Conservation (phyloP, 2,888 invertebrate genomes). For the Athalia cordata region DNA sequence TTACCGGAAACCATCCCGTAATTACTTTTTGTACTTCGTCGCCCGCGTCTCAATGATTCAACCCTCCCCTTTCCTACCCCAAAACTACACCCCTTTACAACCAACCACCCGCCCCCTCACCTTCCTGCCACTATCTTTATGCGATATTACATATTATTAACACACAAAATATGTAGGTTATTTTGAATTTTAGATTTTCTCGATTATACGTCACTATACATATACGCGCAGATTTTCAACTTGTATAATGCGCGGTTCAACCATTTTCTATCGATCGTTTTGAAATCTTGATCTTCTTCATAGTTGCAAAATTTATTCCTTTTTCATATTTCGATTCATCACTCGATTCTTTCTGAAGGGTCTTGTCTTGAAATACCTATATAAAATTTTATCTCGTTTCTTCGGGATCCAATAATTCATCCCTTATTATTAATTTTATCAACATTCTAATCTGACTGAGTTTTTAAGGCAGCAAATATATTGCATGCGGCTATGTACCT, state of each 20-base stretch:
- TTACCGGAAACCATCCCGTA: slow-evolving; percentile 73
- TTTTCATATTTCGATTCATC: background rate
- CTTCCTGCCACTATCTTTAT: background rate
- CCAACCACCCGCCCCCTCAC: background rate
- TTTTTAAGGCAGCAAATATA: too few species aligned
- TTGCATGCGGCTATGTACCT: too few species aligned
- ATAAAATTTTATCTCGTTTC: background rate
- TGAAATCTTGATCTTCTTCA: too few species aligned
- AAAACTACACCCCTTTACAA: background rate
- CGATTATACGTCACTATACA: too few species aligned
- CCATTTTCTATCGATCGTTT: too few species aligned
- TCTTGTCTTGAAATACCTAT: background rate
- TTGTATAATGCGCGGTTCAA: too few species aligned
- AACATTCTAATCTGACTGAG: too few species aligned
- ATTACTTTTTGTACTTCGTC: slow-evolving; percentile 70
- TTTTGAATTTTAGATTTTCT: too few species aligned
- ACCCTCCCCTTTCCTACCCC: background rate
- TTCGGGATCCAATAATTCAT: slow-evolving; percentile 41
- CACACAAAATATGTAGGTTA: too few species aligned
- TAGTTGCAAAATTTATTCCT: background rate
- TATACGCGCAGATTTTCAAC: too few species aligned
- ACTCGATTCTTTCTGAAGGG: background rate
- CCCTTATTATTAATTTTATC: too few species aligned
- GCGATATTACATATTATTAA: background rate
- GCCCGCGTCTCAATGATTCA: slow-evolving; percentile 35